A percentile compares a stretch with the other conserved stretches of the same genome.
These are phyloP conservation scores for Etheostoma nigrum DNA, from an alignment of 2,797 vertebrate genomes.

Conservation along the genomic window DNA sequence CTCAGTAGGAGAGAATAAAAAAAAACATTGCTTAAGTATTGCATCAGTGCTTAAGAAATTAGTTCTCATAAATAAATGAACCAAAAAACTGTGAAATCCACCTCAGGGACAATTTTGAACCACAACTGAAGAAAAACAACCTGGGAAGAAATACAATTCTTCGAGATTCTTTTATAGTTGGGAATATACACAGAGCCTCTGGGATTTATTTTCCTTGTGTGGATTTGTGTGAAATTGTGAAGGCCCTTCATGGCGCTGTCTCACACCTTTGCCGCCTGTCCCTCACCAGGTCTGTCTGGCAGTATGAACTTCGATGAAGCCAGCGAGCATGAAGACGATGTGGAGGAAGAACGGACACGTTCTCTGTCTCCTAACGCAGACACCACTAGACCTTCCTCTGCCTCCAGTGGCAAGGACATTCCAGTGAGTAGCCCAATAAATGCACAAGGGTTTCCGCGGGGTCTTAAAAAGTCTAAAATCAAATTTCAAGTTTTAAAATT, in stretches of 20 bases:
- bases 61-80: conserved; percentile 19
- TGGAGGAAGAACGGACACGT: conserved; percentile 74
- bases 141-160: conserved; percentile 6
- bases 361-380: conserved; percentile 83
- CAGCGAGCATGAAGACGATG: conserved; percentile 88
- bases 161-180: conserved; percentile 13
- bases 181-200: conserved; percentile 5
- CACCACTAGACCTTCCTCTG: conserved; percentile 86
- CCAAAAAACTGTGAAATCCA: background rate
- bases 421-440: conserved; percentile 78
- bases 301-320: conserved; percentile 93
- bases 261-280: background rate
- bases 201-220: conserved; percentile 8
- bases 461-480: too few relatives aligned
- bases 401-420: conserved; percentile 87
- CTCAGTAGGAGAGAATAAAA: background rate
- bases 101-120: conserved; percentile 14
- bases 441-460: too few relatives aligned
- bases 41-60: conserved; percentile 41
- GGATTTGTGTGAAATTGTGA: background rate
- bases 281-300: conserved; percentile 88
- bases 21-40: conserved; percentile 40
- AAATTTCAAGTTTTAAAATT: too few relatives aligned
- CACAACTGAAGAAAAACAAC: conserved; percentile 9
- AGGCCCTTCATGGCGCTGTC: background rate